A percentile compares a stretch with the other conserved stretches of the same genome.
Conservation (phyloP, 1,140 invertebrate genomes). For the Globodera ellingtonae region DNA sequence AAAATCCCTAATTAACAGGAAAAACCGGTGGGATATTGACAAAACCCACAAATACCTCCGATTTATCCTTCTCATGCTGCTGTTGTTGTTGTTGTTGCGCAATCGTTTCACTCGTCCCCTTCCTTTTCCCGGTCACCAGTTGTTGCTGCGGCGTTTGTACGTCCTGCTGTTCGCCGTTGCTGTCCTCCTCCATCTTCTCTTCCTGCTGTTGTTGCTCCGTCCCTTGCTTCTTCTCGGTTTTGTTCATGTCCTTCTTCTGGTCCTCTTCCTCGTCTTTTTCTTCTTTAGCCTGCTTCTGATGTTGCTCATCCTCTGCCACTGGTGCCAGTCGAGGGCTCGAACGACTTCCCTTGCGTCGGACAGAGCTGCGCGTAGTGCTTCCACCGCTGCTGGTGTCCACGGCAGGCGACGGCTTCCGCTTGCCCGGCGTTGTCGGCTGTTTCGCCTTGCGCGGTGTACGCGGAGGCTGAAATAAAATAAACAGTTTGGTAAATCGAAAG, state of each 20-base stretch:
- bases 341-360: background rate
- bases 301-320: background rate
- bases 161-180: background rate
- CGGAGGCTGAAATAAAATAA: background rate
- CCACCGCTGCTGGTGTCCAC: background rate
- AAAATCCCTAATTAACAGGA: background rate
- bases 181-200: conserved; percentile 20
- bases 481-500: background rate
- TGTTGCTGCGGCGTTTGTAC: background rate
- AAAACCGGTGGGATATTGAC: background rate
- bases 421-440: background rate
- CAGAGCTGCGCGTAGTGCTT: background rate
- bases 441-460: background rate
- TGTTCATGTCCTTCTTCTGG: conserved; percentile 28
- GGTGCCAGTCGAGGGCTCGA: background rate
- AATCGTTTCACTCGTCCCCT: background rate
- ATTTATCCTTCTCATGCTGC: background rate
- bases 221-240: conserved; percentile 23
- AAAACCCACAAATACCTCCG: background rate
- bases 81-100: background rate
- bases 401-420: background rate
- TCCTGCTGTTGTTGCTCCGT: conserved; percentile 16
- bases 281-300: background rate
- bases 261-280: conserved; percentile 23
- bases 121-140: background rate